A percentile compares a stretch with the other conserved stretches of the same genome.
These are phyloP conservation scores for Diaperis boleti DNA, from an alignment of 2,888 invertebrate species.

Conservation along the genomic window DNA sequence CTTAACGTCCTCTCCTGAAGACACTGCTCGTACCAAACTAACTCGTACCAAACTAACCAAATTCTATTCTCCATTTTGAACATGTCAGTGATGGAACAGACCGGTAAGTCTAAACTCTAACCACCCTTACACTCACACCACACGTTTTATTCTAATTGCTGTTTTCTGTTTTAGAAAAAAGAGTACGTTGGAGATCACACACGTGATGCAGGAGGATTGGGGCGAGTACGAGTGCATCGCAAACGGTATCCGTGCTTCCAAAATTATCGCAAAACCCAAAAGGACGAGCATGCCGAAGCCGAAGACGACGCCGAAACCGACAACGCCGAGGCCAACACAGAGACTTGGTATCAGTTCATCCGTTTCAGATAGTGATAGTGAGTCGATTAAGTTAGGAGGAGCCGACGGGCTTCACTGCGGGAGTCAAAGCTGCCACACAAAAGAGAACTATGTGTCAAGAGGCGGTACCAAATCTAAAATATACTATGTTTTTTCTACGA, in stretches of 20 bases:
- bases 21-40: not conserved
- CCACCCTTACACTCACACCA: too few relatives aligned
- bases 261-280: too few relatives aligned
- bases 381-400: not conserved
- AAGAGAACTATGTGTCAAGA: too few relatives aligned
- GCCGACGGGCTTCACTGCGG: too few relatives aligned
- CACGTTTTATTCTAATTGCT: not conserved
- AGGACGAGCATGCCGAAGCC: too few relatives aligned
- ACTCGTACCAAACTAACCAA: not conserved
- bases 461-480: too few relatives aligned
- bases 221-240: constrained; percentile 88
- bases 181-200: constrained; percentile 85
- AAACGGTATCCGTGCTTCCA: constrained; percentile 77
- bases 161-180: constrained; percentile 74
- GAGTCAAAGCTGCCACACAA: too few relatives aligned
- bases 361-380: constrained; percentile 6
- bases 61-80: constrained; percentile 36
- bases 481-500: too few relatives aligned
- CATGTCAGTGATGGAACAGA: constrained; percentile 46
- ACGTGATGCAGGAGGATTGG: constrained; percentile 79
- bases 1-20: not conserved
- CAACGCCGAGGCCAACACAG: not conserved
- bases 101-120: constrained; percentile 50
- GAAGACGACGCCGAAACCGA: too few relatives aligned
- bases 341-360: constrained; percentile 3